Percentiles rank a stretch among this genome's conserved stretches.
Evolutionary conservation across 2,888 invertebrate species (phyloP).

Genomic region (Pyrrhosoma nymphula): DNA sequence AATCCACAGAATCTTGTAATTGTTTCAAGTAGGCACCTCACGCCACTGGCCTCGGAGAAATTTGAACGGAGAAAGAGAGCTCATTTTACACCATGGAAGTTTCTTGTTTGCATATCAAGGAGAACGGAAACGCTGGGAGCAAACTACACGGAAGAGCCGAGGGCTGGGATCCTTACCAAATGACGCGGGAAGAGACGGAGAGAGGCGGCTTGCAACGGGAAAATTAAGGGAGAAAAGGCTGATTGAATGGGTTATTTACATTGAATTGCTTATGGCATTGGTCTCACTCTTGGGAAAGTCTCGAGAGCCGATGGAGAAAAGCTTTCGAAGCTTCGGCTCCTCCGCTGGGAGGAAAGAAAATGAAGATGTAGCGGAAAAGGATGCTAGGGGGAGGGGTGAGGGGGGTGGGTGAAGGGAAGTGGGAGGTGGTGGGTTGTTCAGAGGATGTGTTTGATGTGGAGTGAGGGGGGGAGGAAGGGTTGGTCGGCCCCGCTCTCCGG

Average conservation of each 20-base stretch:
- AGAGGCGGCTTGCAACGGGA: background rate
- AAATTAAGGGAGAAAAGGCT: background rate
- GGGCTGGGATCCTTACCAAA: background rate
- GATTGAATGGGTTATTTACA: background rate
- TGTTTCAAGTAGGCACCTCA: too few species aligned
- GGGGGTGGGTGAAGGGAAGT: background rate
- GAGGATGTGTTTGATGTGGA: background rate
- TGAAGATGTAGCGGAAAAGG: background rate
- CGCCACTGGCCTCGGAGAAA: too few species aligned
- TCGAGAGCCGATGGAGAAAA: background rate
- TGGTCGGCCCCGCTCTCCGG: background rate
- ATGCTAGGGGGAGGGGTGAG: background rate
- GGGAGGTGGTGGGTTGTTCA: background rate
- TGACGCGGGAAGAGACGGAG: background rate
- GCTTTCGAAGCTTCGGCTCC: background rate
- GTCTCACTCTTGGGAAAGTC: background rate
- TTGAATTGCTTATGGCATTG: background rate
- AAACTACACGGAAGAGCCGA: background rate
- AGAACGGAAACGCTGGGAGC: background rate
- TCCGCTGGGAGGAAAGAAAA: background rate
- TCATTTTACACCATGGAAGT: background rate
- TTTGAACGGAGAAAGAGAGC: background rate
- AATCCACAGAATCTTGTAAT: too few species aligned
- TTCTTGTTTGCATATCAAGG: background rate
- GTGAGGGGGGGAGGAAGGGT: background rate